Percentiles rank a stretch among this genome's conserved stretches.
Conservation (phyloP, 1,140 invertebrate genomes). For the Periplaneta americana region DNA sequence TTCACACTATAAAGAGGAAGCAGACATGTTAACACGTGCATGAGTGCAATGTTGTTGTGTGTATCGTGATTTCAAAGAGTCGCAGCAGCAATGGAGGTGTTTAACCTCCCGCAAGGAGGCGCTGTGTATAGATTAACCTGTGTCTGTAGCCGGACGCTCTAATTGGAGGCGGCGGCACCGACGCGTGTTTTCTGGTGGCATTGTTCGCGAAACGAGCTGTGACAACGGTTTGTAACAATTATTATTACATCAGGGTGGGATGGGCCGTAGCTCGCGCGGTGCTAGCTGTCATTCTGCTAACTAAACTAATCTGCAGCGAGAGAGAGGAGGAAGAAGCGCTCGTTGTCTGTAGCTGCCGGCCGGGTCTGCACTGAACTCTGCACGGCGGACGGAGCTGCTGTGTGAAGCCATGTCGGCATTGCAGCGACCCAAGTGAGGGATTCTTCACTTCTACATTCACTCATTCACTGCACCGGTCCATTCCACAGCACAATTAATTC, state of each 20-base stretch:
- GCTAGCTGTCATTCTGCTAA: slow-evolving; percentile 12
- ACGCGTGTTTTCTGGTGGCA: not conserved
- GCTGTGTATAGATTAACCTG: not conserved
- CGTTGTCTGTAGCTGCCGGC: not conserved
- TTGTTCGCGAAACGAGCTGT: slow-evolving; percentile 3
- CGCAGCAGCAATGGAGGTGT: not conserved
- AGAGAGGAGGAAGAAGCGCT: not conserved
- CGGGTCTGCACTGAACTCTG: not conserved
- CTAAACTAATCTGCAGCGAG: slow-evolving; percentile 9
- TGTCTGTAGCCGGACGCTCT: not conserved
- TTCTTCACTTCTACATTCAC: no score
- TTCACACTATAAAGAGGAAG: no score
- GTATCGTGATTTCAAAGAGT: no score
- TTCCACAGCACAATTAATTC: no score
- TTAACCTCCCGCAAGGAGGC: no score
- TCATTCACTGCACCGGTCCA: no score
- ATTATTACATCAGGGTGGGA: slow-evolving; percentile 8
- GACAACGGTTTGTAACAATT: slow-evolving; percentile 10
- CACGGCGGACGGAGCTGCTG: not conserved
- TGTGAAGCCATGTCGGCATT: no score
- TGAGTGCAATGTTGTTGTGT: no score
- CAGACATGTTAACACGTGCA: no score
- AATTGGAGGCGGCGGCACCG: not conserved
- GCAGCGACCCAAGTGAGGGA: no score
- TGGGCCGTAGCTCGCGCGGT: not conserved